A percentile compares a stretch with the other conserved stretches of the same genome.
phyloP scores from a whole-genome alignment of 1,140 invertebrate genomes.

The Trichonephila inaurata region DNA sequence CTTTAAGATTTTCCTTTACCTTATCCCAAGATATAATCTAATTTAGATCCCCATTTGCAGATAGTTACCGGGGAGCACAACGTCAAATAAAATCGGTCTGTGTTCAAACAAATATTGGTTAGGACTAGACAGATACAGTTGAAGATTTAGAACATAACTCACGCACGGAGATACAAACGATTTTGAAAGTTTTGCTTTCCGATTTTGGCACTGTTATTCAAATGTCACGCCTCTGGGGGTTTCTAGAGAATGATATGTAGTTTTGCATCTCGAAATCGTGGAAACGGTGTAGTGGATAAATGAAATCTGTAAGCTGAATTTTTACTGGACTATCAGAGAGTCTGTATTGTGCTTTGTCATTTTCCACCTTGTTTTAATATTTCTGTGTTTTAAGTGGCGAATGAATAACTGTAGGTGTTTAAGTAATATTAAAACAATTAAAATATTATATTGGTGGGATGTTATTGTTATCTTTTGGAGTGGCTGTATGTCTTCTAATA shows the following conservation, averaged over 20 bases:
- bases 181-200: conserved; percentile 28
- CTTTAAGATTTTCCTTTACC: neutral
- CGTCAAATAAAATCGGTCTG: neutral
- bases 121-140: neutral
- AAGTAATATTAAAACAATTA: neutral
- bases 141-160: neutral
- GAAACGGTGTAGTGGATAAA: conserved; percentile 35
- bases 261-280: conserved; percentile 39
- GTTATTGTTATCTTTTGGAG: neutral
- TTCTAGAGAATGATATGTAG: neutral
- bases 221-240: conserved; percentile 47
- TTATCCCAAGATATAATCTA: conserved; percentile 9
- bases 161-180: conserved; percentile 16
- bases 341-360: neutral
- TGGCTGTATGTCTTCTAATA: neutral
- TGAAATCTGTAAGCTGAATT: neutral
- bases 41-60: neutral
- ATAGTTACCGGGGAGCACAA: neutral
- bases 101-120: conserved; percentile 1
- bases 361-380: neutral
- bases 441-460: neutral
- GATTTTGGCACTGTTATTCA: conserved; percentile 55
- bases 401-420: neutral
- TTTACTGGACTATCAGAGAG: neutral
- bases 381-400: neutral